Conservation (phyloP, 92 coral and sea anemone genomes). For the Ricordea florida region DNA sequence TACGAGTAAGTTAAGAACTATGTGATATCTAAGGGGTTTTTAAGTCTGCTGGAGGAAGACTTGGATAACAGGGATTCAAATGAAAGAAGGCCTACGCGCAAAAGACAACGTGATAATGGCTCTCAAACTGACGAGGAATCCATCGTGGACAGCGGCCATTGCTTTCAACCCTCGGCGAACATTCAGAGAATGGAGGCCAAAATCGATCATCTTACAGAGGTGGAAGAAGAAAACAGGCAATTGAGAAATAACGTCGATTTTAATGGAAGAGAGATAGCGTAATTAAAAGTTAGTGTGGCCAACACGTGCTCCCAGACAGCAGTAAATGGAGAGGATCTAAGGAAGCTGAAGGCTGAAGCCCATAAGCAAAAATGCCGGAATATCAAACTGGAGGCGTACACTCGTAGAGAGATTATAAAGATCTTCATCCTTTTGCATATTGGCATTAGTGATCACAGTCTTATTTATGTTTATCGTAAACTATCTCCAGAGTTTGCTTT, state of each 20-base stretch:
- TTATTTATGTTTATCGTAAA: no score
- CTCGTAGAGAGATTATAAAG: background rate
- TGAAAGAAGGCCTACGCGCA: background rate
- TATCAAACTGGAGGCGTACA: background rate
- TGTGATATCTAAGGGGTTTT: no score
- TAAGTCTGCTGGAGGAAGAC: no score
- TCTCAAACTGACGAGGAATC: background rate
- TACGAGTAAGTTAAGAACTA: no score
- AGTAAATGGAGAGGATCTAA: background rate
- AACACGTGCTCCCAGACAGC: background rate
- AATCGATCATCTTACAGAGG: background rate
- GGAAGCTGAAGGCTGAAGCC: background rate
- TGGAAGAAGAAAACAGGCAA: constrained; percentile 1
- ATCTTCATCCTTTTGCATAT: background rate
- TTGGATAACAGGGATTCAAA: no score
- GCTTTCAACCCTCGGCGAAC: background rate
- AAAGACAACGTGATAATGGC: background rate
- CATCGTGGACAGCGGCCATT: background rate
- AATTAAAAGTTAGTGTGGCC: background rate
- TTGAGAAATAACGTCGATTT: background rate
- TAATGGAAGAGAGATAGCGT: background rate
- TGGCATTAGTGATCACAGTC: no score
- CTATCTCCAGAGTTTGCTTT: no score
- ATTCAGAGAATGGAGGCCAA: background rate
- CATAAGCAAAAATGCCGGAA: background rate